A percentile compares a stretch with the other conserved stretches of the same genome.
Conservation (phyloP, 37 sponge, comb jelly and placozoan genomes). For the Amphimedon queenslandica region DNA sequence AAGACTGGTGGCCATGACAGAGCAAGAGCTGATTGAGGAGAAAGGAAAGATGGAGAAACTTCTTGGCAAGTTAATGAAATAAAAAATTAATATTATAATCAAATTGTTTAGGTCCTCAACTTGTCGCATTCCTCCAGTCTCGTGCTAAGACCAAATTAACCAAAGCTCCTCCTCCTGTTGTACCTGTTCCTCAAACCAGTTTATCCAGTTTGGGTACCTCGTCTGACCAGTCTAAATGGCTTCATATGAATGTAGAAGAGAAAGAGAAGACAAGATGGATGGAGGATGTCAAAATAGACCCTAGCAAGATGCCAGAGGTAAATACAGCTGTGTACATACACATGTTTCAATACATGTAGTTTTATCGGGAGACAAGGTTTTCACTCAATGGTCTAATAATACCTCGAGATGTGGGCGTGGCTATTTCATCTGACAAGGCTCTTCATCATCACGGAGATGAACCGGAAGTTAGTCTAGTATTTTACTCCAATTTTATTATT, state of each 20-base stretch:
- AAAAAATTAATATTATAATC: neutral
- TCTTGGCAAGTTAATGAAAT: constrained; percentile 33
- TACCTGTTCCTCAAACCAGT: neutral
- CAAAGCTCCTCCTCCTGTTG: neutral
- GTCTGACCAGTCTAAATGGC: constrained; percentile 33
- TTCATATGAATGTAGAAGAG: constrained; percentile 82
- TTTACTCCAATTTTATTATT: neutral
- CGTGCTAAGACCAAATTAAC: neutral
- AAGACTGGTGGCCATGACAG: constrained; percentile 46
- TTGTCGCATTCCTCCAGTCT: constrained; percentile 38
- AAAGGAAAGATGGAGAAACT: constrained; percentile 35
- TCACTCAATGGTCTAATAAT: constrained; percentile 74
- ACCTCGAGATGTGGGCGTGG: constrained; percentile 17
- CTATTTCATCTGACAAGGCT: constrained; percentile 50
- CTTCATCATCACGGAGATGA: constrained; percentile 92
- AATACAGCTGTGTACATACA: too few species aligned
- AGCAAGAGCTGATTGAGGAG: constrained; percentile 62
- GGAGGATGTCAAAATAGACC: constrained; percentile 20
- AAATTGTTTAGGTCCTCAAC: constrained; percentile 30
- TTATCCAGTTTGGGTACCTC: neutral
- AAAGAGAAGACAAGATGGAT: constrained; percentile 87
- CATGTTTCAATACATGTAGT: neutral
- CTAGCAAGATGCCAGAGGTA: neutral
- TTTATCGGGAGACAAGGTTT: constrained; percentile 44
- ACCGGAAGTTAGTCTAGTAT: constrained; percentile 44